Conservation (phyloP, 2,113 vertebrate species). For the Macrotis lagotis region DNA sequence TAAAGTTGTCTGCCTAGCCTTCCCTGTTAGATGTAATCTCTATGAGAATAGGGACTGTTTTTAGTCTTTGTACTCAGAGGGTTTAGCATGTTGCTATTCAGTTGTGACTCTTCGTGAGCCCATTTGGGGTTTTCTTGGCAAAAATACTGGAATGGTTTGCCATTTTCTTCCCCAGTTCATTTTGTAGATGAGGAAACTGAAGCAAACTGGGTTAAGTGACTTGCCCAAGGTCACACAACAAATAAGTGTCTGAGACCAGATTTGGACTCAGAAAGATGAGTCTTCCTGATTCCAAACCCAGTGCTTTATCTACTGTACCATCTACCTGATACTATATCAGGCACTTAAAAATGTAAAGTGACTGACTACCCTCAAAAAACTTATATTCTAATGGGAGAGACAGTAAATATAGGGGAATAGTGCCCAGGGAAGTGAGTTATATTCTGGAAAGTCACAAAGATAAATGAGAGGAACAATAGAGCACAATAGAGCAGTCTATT, state of each 20-base stretch:
- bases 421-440: neutral
- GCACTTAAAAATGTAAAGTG: neutral
- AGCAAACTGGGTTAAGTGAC: neutral
- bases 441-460: neutral
- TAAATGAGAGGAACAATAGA: neutral
- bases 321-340: neutral
- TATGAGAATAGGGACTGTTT: neutral
- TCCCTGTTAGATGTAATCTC: neutral
- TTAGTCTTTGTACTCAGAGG: neutral
- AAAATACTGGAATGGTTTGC: neutral
- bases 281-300: neutral
- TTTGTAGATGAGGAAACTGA: neutral
- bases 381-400: neutral
- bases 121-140: neutral
- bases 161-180: neutral
- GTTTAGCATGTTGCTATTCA: neutral
- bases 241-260: neutral
- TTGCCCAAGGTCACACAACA: neutral
- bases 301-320: neutral
- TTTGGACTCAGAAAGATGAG: neutral
- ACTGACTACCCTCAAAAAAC: neutral
- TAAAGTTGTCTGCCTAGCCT: neutral
- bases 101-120: neutral
- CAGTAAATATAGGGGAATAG: neutral
- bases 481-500: neutral